These are phyloP conservation scores for Melanotaenia pygmaea DNA, from an alignment of 2,797 vertebrate genomes.

Conservation along the genomic window DNA sequence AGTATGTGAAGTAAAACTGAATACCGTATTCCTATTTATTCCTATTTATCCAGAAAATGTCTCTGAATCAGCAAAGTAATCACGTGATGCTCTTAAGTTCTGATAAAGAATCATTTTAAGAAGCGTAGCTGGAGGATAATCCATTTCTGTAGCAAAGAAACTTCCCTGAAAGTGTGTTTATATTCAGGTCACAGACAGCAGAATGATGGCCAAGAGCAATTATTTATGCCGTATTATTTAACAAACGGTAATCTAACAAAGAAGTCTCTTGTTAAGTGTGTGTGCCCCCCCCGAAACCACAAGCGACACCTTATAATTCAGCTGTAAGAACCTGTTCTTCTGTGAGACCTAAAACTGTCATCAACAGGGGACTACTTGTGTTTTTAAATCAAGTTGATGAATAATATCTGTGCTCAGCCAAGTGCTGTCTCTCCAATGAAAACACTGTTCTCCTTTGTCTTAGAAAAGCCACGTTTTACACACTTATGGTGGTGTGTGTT, in stretches of 20 bases:
- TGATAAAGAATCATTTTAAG: no score
- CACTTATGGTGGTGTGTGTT: conserved; percentile 5
- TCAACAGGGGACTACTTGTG: conserved; percentile 34
- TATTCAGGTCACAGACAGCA: conserved; percentile 5
- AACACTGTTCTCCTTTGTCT: conserved; percentile 60
- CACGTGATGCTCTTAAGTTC: neutral
- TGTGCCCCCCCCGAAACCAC: conserved; percentile 17
- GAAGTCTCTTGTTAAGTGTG: conserved; percentile 1
- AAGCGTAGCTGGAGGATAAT: neutral
- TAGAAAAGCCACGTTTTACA: conserved; percentile 26
- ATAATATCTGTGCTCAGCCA: conserved; percentile 11
- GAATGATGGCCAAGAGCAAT: neutral
- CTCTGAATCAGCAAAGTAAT: neutral
- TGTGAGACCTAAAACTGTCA: conserved; percentile 26
- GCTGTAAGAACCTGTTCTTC: conserved; percentile 5
- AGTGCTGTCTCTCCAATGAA: conserved; percentile 27
- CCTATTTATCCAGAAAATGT: neutral
- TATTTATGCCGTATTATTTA: conserved; percentile 7
- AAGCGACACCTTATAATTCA: conserved; percentile 23
- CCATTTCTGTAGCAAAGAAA: neutral
- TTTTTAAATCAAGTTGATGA: conserved; percentile 45
- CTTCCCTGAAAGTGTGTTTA: neutral
- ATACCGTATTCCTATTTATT: neutral
- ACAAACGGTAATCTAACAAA: conserved; percentile 13
- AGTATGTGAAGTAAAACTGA: neutral